Percentiles rank a stretch among this genome's conserved stretches.
Evolutionary conservation across 2,888 invertebrate genomes (phyloP).

Genomic region (Cryptophagus acutangulus): DNA sequence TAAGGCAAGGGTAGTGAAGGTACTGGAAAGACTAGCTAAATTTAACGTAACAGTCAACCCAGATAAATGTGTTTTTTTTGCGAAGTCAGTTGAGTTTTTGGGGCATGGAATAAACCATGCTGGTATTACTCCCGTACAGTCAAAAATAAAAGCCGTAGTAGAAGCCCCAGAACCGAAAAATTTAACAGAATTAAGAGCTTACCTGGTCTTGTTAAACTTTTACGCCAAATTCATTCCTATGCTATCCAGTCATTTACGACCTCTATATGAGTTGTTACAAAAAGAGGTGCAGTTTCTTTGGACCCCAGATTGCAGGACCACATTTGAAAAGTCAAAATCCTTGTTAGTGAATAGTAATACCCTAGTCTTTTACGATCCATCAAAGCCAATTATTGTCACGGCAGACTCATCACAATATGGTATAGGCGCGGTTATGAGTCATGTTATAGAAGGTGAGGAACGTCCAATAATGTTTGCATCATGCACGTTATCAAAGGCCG

Average conservation of each 20-base stretch:
- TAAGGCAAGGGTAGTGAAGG: background rate
- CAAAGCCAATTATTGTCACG: background rate
- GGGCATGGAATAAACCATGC: conserved; percentile 9
- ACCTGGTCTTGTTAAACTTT: conserved; percentile 14
- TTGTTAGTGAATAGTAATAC: background rate
- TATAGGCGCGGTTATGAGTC: conserved; percentile 29
- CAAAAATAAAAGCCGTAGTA: conserved; percentile 13
- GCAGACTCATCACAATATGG: conserved; percentile 13
- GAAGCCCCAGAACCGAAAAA: conserved; percentile 11
- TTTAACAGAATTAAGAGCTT: conserved; percentile 9
- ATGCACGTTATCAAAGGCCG: conserved; percentile 27
- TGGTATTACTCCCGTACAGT: conserved; percentile 1
- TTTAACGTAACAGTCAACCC: no score
- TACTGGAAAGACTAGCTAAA: conserved; percentile 4
- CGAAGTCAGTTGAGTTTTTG: conserved; percentile 14
- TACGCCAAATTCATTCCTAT: conserved; percentile 12
- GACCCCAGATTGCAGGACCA: no score
- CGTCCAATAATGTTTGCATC: conserved; percentile 33
- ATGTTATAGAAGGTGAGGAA: conserved; percentile 26
- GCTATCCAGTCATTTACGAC: conserved; percentile 12
- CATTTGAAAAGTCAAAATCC: background rate
- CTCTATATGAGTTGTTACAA: background rate
- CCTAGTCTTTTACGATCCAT: background rate
- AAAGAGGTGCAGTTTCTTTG: background rate
- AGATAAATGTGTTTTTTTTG: conserved; percentile 16